These are phyloP conservation scores for Onychostoma macrolepis DNA, from an alignment of 2,113 vertebrate species.

Conservation along the genomic window DNA sequence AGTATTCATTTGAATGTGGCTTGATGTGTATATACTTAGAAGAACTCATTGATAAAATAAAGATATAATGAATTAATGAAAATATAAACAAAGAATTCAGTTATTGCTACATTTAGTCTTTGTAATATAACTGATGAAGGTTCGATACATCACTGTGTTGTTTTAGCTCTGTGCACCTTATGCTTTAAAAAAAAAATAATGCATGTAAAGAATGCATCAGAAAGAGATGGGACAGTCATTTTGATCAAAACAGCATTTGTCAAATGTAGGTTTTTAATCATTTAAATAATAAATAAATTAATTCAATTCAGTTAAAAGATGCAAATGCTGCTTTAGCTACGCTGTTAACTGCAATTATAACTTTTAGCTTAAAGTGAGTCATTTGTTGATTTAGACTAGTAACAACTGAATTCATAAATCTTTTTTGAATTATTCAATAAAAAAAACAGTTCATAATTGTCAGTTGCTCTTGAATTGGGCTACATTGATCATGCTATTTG, in stretches of 20 bases:
- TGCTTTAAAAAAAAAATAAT: too few species aligned
- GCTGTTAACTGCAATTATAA: neutral
- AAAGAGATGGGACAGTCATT: neutral
- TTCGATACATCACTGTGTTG: too few species aligned
- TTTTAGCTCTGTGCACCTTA: too few species aligned
- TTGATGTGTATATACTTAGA: neutral
- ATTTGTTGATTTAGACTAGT: neutral
- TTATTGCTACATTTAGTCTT: too few species aligned
- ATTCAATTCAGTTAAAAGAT: neutral
- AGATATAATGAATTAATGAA: too few species aligned
- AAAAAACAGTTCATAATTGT: neutral
- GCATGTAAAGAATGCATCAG: neutral
- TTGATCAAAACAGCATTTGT: neutral
- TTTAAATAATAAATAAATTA: neutral
- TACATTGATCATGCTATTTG: neutral
- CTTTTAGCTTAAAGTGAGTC: neutral
- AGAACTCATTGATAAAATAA: neutral
- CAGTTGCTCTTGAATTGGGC: neutral
- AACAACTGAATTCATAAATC: too few species aligned
- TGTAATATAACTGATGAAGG: too few species aligned
- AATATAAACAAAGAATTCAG: too few species aligned
- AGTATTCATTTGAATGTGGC: neutral
- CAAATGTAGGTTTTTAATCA: too few species aligned
- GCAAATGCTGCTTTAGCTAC: neutral
- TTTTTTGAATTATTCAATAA: neutral